phyloP scores from a whole-genome alignment of 2,113 vertebrate genomes.

The Notothenia rossii region DNA sequence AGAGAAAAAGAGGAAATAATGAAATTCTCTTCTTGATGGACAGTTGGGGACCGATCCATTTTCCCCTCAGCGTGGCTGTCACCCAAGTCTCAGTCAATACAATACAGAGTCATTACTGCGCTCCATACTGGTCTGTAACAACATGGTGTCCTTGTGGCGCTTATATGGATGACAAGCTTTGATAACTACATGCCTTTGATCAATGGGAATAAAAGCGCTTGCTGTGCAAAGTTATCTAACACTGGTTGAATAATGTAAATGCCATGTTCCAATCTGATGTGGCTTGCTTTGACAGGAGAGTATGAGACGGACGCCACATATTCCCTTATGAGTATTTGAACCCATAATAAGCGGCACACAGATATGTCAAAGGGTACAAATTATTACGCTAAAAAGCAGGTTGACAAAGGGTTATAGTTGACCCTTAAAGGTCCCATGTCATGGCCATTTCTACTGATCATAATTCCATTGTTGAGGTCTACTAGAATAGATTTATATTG shows the following conservation, averaged over 20 bases:
- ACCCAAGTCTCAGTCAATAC: conserved; percentile 63
- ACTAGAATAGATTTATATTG: too few relatives aligned
- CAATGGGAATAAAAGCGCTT: conserved; percentile 43
- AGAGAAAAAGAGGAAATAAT: conserved; percentile 13
- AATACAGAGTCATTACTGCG: conserved; percentile 53
- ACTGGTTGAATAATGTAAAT: conserved; percentile 47
- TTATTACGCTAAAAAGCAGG: too few relatives aligned
- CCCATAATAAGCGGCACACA: conserved; percentile 19
- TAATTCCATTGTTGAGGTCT: too few relatives aligned
- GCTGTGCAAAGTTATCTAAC: conserved; percentile 51
- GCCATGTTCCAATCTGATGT: conserved; percentile 24
- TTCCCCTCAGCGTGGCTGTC: conserved; percentile 67
- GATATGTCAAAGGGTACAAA: background rate
- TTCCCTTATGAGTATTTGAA: conserved; percentile 28
- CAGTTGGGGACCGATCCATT: conserved; percentile 67
- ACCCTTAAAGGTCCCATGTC: too few relatives aligned
- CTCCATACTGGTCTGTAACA: conserved; percentile 50
- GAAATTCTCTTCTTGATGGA: conserved; percentile 64
- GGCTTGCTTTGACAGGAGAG: conserved; percentile 26
- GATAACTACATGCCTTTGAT: conserved; percentile 71
- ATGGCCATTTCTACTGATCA: too few relatives aligned
- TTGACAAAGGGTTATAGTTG: too few relatives aligned
- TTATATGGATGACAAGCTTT: conserved; percentile 63
- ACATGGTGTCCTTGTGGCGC: conserved; percentile 48
- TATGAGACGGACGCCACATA: background rate